phyloP scores from a whole-genome alignment of 2,113 vertebrate species.

The Reinhardtius hippoglossoides region DNA sequence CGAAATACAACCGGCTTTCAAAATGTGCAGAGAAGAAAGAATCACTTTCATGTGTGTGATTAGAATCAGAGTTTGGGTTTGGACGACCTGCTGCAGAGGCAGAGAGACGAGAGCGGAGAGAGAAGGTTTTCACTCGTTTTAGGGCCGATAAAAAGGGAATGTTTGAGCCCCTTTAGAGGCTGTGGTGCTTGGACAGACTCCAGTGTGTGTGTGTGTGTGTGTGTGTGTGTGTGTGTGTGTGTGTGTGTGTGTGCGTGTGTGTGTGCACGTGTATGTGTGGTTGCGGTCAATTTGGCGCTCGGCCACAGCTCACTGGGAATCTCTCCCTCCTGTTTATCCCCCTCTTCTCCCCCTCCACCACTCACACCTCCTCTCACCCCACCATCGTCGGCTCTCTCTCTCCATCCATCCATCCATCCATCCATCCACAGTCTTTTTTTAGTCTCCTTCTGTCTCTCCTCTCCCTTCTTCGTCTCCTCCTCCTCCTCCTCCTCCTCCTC shows the following conservation, averaged over 20 bases:
- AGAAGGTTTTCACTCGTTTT: constrained; percentile 18
- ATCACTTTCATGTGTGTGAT: no score
- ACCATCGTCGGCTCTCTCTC: background rate
- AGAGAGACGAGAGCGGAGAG: background rate
- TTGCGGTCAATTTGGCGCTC: constrained; percentile 47
- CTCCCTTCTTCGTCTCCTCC: background rate
- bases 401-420: no score
- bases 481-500: background rate
- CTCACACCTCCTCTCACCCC: constrained; percentile 6
- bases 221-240: background rate
- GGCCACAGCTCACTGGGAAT: constrained; percentile 50
- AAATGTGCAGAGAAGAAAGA: no score
- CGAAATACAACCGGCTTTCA: no score
- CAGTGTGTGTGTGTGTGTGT: constrained; percentile 35
- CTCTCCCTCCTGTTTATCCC: constrained; percentile 12
- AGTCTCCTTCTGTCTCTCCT: background rate
- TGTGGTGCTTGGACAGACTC: constrained; percentile 50
- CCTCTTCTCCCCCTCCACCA: background rate
- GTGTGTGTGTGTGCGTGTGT: no score
- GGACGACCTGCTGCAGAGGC: no score
- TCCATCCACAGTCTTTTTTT: background rate
- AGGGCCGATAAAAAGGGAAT: constrained; percentile 54
- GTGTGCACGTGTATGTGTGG: constrained; percentile 19
- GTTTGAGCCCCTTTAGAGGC: constrained; percentile 50
- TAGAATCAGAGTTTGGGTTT: no score